These are phyloP conservation scores for Coreoperca whiteheadi DNA, from an alignment of 2,113 vertebrate species.

Conservation along the genomic window DNA sequence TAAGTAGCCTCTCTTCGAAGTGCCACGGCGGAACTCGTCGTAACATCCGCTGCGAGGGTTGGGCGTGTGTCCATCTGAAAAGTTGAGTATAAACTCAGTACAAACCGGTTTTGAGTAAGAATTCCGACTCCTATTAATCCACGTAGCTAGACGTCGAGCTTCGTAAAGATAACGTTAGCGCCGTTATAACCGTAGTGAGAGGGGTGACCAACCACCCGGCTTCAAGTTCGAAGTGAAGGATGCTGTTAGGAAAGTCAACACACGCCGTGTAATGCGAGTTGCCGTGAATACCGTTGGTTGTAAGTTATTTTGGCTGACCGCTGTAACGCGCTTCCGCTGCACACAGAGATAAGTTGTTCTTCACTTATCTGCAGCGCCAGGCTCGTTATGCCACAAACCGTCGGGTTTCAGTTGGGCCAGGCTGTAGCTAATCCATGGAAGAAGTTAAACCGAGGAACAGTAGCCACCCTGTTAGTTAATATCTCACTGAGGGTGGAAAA, in stretches of 20 bases:
- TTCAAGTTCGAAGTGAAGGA: conserved; percentile 14
- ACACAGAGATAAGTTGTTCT: not conserved
- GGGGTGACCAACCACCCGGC: conserved; percentile 11
- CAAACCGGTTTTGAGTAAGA: not conserved
- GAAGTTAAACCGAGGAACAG: no score
- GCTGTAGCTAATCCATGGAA: conserved; percentile 27
- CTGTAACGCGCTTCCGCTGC: accelerated
- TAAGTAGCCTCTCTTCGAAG: not conserved
- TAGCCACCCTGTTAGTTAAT: not conserved
- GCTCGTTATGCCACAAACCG: not conserved
- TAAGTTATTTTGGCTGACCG: not conserved
- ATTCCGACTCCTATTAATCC: accelerated
- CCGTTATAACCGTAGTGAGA: not conserved
- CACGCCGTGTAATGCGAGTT: not conserved
- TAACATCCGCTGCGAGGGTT: not conserved
- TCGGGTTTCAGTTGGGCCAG: conserved; percentile 24
- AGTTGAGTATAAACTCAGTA: conserved; percentile 34
- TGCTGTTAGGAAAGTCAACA: not conserved
- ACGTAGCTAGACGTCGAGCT: not conserved
- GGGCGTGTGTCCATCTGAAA: conserved; percentile 23
- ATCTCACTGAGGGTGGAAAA: no score
- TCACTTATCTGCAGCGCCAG: no score
- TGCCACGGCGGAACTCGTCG: conserved; percentile 38
- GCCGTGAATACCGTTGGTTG: not conserved
- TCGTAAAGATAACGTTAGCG: not conserved